Evolutionary conservation across 2,113 vertebrate genomes (phyloP).

Genomic region (human (Homo sapiens)): GRCh38 chr2:204089001-204089500

Average conservation of each 20-base stretch:
- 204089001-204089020: not conserved
- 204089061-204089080: not conserved
- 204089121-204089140: not conserved
- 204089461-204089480: not conserved
- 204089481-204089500: not conserved
- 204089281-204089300: slow-evolving; percentile 64
- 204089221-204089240: not conserved
- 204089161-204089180: not conserved
- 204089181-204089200: not conserved
- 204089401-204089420: not conserved
- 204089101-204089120: not conserved
- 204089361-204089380: slow-evolving; percentile 74
- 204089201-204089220: not conserved
- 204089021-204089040: not conserved
- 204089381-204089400: not conserved
- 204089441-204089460: not conserved
- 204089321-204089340: slow-evolving; percentile 73
- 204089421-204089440: not conserved
- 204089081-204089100: not conserved
- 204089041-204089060: not conserved
- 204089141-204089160: not conserved
- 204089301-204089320: slow-evolving; percentile 73
- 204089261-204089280: slow-evolving; percentile 74
- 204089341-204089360: slow-evolving; percentile 73
- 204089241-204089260: not conserved